A percentile compares a stretch with the other conserved stretches of the same genome.
phyloP scores from a whole-genome alignment of 2,797 vertebrate species.

The Geotrypetes seraphini region DNA sequence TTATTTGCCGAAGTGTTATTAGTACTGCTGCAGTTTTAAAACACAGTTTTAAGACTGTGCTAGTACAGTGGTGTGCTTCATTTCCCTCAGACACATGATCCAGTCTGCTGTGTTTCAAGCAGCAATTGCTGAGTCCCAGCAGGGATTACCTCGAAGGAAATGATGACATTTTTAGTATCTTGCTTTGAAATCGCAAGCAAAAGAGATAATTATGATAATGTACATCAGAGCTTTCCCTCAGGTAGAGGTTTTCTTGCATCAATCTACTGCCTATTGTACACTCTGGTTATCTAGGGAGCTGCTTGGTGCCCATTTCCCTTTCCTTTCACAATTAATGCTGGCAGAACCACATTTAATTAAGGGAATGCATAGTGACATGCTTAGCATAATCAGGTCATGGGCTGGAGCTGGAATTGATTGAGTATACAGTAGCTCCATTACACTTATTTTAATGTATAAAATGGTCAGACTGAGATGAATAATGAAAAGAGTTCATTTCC shows the following conservation, averaged over 20 bases:
- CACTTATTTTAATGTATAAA: conserved; percentile 44
- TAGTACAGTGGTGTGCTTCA: not conserved
- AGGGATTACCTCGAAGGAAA: conserved; percentile 1
- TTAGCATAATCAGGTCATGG: conserved; percentile 33
- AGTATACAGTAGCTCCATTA: conserved; percentile 33
- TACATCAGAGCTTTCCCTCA: conserved; percentile 8
- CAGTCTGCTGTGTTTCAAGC: not conserved
- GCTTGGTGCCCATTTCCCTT: not conserved
- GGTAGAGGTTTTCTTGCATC: not conserved
- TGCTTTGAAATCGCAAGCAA: not conserved
- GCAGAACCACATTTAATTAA: conserved; percentile 42
- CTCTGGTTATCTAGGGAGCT: not conserved
- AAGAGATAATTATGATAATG: conserved; percentile 7
- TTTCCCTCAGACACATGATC: not conserved
- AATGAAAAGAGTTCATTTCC: conserved; percentile 50
- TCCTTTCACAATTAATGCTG: conserved; percentile 18
- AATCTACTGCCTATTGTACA: conserved; percentile 15
- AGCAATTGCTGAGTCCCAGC: not conserved
- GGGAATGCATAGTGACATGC: conserved; percentile 33
- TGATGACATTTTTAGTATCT: not conserved
- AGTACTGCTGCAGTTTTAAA: too few relatives aligned
- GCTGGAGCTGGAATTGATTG: conserved; percentile 37
- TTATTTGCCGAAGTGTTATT: too few relatives aligned
- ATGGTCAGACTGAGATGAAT: conserved; percentile 31
- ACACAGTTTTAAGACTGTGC: too few relatives aligned